These are phyloP conservation scores for Trisateles emortualis DNA, from an alignment of 2,888 invertebrate genomes.

Conservation along the genomic window DNA sequence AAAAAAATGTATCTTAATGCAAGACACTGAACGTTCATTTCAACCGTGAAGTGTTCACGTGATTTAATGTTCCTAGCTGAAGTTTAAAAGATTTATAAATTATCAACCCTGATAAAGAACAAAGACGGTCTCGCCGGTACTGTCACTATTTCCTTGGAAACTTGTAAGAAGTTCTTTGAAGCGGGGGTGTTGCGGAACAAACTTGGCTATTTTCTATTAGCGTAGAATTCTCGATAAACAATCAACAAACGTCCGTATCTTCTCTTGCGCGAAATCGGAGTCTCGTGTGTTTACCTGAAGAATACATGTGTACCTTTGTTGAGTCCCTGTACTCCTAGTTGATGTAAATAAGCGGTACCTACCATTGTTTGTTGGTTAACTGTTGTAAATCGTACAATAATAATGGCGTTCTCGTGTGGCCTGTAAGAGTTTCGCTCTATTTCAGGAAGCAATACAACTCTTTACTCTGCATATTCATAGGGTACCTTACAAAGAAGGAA, in stretches of 20 bases:
- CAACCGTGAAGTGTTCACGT: constrained; percentile 23
- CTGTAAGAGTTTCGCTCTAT: constrained; percentile 40
- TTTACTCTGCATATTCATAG: constrained; percentile 66
- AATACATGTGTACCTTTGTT: constrained; percentile 51
- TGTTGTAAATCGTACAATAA: constrained; percentile 74
- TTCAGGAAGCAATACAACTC: constrained; percentile 61
- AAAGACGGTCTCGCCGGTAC: constrained; percentile 17
- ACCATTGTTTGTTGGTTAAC: constrained; percentile 71
- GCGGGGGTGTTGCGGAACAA: constrained; percentile 30
- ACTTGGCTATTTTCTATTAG: constrained; percentile 45
- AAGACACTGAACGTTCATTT: constrained; percentile 37
- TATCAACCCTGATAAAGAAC: constrained; percentile 10
- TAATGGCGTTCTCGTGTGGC: constrained; percentile 58
- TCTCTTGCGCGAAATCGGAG: constrained; percentile 48
- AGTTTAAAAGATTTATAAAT: constrained; percentile 21
- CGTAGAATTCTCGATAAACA: constrained; percentile 43
- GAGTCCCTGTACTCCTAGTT: constrained; percentile 33
- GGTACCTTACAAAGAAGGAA: constrained; percentile 14
- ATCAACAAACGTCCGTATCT: constrained; percentile 47
- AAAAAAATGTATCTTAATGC: constrained; percentile 50
- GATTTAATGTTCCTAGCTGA: constrained; percentile 10
- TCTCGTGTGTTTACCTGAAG: constrained; percentile 61
- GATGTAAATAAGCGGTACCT: constrained; percentile 63
- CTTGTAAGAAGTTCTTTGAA: constrained; percentile 39
- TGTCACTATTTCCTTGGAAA: constrained; percentile 31